Evolutionary conservation across 1,140 invertebrate genomes (phyloP).

Genomic region (Pachyrhynchus sulphureomaculatus): DNA sequence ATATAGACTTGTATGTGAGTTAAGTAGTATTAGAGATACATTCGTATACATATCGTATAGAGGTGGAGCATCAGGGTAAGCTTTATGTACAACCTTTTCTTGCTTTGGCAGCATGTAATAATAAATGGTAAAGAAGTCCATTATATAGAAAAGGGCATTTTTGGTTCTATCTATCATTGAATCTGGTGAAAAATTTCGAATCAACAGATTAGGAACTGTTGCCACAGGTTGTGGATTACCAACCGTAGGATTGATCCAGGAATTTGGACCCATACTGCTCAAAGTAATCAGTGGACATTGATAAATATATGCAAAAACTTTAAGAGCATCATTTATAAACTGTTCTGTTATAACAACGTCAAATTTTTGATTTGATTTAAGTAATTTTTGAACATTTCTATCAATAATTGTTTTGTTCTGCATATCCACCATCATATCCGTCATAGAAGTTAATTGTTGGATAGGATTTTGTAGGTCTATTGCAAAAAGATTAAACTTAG

Average conservation of each 20-base stretch:
- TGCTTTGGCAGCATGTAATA: constrained; percentile 34
- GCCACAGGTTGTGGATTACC: constrained; percentile 49
- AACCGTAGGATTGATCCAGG: constrained; percentile 38
- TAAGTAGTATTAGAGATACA: constrained; percentile 56
- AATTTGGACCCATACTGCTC: constrained; percentile 43
- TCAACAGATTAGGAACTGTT: constrained; percentile 45
- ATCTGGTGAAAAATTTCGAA: constrained; percentile 39
- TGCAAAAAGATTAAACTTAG: constrained; percentile 8
- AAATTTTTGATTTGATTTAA: constrained; percentile 39
- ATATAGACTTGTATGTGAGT: constrained; percentile 59
- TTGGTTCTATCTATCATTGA: constrained; percentile 54
- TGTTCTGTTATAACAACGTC: constrained; percentile 54
- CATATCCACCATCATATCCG: background rate
- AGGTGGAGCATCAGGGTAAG: constrained; percentile 52
- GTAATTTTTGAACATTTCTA: constrained; percentile 22
- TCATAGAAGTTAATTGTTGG: background rate
- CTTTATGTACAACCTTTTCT: constrained; percentile 48
- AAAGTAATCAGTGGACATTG: constrained; percentile 51
- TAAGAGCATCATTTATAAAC: constrained; percentile 53
- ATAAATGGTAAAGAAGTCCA: constrained; percentile 6
- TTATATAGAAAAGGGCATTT: constrained; percentile 43
- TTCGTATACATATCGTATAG: constrained; percentile 55
- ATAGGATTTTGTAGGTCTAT: background rate
- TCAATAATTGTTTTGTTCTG: constrained; percentile 21
- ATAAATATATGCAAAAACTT: constrained; percentile 49